Conservation (phyloP, 2,888 invertebrate species). For the Leptinotarsa rubiginosa region DNA sequence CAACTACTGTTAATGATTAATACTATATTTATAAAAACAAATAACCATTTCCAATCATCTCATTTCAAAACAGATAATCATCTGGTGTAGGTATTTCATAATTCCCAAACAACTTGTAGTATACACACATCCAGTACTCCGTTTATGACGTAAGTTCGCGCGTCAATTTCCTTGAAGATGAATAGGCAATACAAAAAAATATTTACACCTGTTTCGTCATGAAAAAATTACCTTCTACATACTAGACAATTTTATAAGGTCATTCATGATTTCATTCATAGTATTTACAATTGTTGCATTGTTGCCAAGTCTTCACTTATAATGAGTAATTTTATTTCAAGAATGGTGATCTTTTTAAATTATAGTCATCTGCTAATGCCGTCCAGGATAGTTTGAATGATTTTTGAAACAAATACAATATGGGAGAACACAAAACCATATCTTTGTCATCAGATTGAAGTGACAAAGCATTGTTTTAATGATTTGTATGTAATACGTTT, state of each 20-base stretch:
- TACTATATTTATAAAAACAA: neutral
- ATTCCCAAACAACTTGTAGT: neutral
- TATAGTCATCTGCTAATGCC: no score
- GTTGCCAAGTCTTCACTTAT: neutral
- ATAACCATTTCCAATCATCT: neutral
- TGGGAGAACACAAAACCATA: no score
- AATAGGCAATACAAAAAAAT: constrained; percentile 10
- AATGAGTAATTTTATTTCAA: neutral
- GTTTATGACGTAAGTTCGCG: neutral
- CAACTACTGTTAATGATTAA: no score
- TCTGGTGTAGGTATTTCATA: neutral
- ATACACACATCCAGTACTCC: neutral
- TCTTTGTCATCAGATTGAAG: no score
- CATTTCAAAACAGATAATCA: neutral
- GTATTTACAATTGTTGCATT: constrained; percentile 3
- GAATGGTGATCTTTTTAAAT: no score
- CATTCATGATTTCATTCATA: constrained; percentile 21
- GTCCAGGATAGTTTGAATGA: no score
- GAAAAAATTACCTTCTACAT: neutral
- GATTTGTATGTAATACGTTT: no score
- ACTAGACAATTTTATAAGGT: constrained; percentile 22
- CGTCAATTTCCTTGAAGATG: constrained; percentile 22
- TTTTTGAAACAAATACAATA: no score
- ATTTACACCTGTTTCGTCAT: constrained; percentile 27
- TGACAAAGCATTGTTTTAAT: no score